Percentiles rank a stretch among this genome's conserved stretches.
phyloP scores from a whole-genome alignment of 53 echinoderm and acorn worm species.

The Holothuria leucospilota region DNA sequence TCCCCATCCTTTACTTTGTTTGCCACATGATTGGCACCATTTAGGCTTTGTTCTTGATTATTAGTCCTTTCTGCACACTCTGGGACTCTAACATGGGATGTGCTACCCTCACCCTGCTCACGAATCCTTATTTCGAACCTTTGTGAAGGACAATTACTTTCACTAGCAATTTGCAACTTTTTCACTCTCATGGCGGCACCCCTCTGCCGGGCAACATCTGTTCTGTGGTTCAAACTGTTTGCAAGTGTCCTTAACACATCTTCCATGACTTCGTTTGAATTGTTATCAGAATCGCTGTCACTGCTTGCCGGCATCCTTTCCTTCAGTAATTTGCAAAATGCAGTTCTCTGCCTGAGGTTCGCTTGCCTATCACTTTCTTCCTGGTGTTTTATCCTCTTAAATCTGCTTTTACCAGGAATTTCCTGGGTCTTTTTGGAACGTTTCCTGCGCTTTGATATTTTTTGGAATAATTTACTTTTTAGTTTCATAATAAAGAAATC shows the following conservation, averaged over 20 bases:
- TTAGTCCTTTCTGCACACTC: neutral
- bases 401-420: slow-evolving; percentile 8
- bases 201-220: slow-evolving; percentile 37
- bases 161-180: slow-evolving; percentile 22
- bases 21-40: neutral
- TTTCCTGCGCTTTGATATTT: slow-evolving; percentile 58
- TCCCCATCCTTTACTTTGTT: neutral
- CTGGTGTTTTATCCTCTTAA: slow-evolving; percentile 41
- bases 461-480: slow-evolving; percentile 60
- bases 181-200: slow-evolving; percentile 48
- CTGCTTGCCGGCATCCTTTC: slow-evolving; percentile 56
- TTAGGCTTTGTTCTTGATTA: neutral
- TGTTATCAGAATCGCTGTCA: slow-evolving; percentile 42
- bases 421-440: slow-evolving; percentile 32
- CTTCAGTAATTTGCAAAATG: slow-evolving; percentile 62
- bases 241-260: slow-evolving; percentile 30
- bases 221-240: slow-evolving; percentile 34
- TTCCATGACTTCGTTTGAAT: slow-evolving; percentile 21
- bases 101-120: neutral
- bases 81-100: neutral
- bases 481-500: slow-evolving; percentile 69
- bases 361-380: slow-evolving; percentile 60
- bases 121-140: slow-evolving; percentile 7
- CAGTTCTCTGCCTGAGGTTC: slow-evolving; percentile 58
- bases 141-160: neutral